Evolutionary conservation across 53 echinoderm and acorn worm genomes (phyloP), one percentile per base, ranked within the genome.

Genomic region (Arbacia lixula): DNA sequence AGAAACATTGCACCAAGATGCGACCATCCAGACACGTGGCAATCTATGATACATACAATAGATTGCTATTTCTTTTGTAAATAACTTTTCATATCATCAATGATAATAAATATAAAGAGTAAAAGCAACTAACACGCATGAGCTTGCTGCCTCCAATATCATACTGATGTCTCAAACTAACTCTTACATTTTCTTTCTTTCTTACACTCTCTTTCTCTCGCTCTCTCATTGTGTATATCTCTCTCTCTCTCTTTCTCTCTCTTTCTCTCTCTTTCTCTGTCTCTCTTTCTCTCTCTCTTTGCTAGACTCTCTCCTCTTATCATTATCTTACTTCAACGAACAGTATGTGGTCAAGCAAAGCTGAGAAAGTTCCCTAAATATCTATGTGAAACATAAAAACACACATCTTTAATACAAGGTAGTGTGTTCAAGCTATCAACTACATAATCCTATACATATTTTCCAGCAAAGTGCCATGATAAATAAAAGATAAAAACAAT

Each of bases 1-100:
- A 78, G 60, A 77, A 58, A 57, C 75, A 77, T 77, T 77, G 78
- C 78, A 77, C 78, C 78, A 56, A 77, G 58, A 56, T 80, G 81
- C 81, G 81, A 62, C 21, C 40, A 80, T 42, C 12, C 3, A 29
- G 55, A 28, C 27, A 16, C 21, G 17, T 12, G 39, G 19, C 82
- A 81, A 81, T 19, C 82, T 81, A 81, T 31, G 63, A 81, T 81
- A 81, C 82, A 63, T 63, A 81, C 82, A 81, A 81, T 81, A 81
- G 82, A 81, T 81, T 81, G 82, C 82, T 81, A 81, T 42, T 61
- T 60, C 39, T 79, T 60, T 58, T 55, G 32, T 76, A 51, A 72
- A 64, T 64, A 64, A 64, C 64, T 78, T 37, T 76, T 35, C 35
- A 76, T 60, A 60, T 60, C 33, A 63, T 64, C 63, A 81, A 63